Evolutionary conservation across 2,113 vertebrate species (phyloP).

Genomic region (Mola mola): DNA sequence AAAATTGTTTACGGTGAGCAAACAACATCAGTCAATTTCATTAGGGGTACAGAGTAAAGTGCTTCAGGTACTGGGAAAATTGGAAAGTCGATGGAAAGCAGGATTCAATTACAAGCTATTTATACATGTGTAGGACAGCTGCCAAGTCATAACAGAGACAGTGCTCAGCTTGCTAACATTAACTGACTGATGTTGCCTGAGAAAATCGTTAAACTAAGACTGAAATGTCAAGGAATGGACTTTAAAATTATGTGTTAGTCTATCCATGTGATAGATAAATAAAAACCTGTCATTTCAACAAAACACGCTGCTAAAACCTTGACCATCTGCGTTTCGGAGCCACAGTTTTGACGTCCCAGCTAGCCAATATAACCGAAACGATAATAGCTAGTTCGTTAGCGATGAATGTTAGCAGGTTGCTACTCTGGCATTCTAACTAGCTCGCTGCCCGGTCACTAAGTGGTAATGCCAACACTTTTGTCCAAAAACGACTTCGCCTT

Average conservation of each 20-base stretch:
- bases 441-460: too few relatives aligned
- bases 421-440: too few relatives aligned
- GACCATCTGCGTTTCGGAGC: neutral
- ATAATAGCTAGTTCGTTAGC: neutral
- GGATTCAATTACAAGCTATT: conserved; percentile 82
- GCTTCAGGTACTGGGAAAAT: conserved; percentile 27
- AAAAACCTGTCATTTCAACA: neutral
- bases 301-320: too few relatives aligned
- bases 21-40: conserved; percentile 21
- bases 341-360: conserved; percentile 28
- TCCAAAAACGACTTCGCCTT: too few relatives aligned
- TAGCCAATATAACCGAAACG: conserved; percentile 1
- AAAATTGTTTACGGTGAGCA: conserved; percentile 40
- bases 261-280: neutral
- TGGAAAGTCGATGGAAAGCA: conserved; percentile 42
- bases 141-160: conserved; percentile 59
- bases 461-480: too few relatives aligned
- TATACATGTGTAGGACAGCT: conserved; percentile 68
- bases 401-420: neutral
- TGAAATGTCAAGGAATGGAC: too few relatives aligned
- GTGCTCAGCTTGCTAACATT: conserved; percentile 29
- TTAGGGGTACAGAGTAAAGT: neutral
- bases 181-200: conserved; percentile 13
- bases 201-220: neutral
- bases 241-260: too few relatives aligned